These are phyloP conservation scores for Sciaenops ocellatus DNA, from an alignment of 2,797 vertebrate species.

Conservation along the genomic window DNA sequence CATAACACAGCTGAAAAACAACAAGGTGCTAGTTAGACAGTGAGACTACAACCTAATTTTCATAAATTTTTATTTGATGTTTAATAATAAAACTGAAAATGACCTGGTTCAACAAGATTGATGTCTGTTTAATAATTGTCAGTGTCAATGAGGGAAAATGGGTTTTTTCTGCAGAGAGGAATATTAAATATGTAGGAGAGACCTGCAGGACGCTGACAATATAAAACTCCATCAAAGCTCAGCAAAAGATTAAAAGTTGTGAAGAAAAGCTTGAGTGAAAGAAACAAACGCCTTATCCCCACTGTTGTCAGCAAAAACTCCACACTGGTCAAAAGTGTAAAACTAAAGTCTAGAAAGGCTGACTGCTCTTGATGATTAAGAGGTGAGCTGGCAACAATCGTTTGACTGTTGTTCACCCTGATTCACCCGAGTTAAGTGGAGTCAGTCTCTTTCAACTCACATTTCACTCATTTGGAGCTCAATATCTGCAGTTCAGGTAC, in stretches of 20 bases:
- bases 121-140: slow-evolving; percentile 1
- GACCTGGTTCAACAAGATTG: neutral
- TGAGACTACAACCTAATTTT: neutral
- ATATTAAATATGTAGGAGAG: slow-evolving; percentile 56
- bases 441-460: slow-evolving; percentile 23
- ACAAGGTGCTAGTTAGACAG: neutral
- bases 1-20: neutral
- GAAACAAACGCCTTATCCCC: slow-evolving; percentile 38
- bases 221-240: slow-evolving; percentile 38
- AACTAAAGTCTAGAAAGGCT: slow-evolving; percentile 30
- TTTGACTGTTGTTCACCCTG: slow-evolving; percentile 24
- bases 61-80: neutral
- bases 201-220: slow-evolving; percentile 51
- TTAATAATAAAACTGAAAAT: neutral
- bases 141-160: slow-evolving; percentile 6
- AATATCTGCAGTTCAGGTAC: slow-evolving; percentile 1
- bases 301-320: slow-evolving; percentile 49
- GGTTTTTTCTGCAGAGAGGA: neutral
- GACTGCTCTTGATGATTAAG: slow-evolving; percentile 32
- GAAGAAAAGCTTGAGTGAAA: slow-evolving; percentile 44
- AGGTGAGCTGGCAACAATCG: slow-evolving; percentile 24
- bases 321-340: slow-evolving; percentile 50
- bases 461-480: slow-evolving; percentile 14
- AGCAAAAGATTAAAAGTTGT: slow-evolving; percentile 59
- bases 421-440: slow-evolving; percentile 29